These are phyloP conservation scores for Eulemur mongoz DNA, from an alignment of 2,797 vertebrate genomes.

Conservation along the genomic window DNA sequence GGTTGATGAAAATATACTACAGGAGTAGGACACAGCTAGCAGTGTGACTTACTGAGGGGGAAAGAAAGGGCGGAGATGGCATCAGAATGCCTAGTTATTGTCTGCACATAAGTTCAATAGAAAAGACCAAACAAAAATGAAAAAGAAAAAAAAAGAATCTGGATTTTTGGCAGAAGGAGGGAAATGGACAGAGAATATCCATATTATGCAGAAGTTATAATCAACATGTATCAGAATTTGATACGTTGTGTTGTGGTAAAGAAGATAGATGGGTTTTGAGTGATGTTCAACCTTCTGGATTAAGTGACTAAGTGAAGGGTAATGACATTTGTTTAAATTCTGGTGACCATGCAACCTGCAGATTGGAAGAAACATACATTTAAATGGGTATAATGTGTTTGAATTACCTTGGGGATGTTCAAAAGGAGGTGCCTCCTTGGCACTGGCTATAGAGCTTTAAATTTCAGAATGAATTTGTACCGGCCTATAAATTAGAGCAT, in stretches of 20 bases:
- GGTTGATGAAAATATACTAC: background rate
- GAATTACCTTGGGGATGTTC: background rate
- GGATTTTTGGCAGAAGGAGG: background rate
- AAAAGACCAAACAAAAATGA: background rate
- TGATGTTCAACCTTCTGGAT: background rate
- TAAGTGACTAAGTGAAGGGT: background rate
- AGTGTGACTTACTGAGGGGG: background rate
- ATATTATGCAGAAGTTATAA: background rate
- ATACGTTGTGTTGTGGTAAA: background rate
- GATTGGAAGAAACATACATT: background rate
- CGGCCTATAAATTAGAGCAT: slow-evolving; percentile 1
- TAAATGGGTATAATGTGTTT: background rate
- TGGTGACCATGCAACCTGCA: background rate
- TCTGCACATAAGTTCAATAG: background rate
- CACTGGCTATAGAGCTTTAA: background rate
- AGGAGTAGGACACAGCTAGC: background rate
- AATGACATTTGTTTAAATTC: background rate
- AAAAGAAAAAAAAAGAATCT: background rate
- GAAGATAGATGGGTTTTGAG: background rate
- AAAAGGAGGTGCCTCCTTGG: background rate
- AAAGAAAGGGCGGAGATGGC: background rate
- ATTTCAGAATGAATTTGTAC: background rate
- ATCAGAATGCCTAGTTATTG: background rate
- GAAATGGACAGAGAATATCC: background rate
- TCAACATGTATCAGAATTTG: background rate